Evolutionary conservation across 1,140 invertebrate genomes (phyloP), one percentile per base, ranked within the genome.

Genomic region (Sycobia sp.): DNA sequence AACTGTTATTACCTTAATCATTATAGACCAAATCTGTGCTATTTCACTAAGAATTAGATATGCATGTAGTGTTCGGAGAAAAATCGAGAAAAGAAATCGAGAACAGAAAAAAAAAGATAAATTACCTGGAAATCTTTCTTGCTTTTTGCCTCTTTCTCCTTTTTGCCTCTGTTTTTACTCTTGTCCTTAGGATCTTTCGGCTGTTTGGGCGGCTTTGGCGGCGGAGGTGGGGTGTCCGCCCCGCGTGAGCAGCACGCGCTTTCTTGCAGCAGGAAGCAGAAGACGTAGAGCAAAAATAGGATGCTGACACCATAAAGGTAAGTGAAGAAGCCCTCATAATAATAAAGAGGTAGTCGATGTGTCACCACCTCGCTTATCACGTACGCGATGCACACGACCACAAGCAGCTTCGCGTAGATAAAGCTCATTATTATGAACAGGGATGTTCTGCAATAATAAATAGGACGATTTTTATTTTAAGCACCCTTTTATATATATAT

Each of bases 271-370:
- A 99, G 86, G 85, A 97, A 98, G 82, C 94, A 93, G 85, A 97
- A 97, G 46, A 97, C 94, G 83, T 98, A 98, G 67, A 97, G 84
- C 69, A 98, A 87, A 85, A 98, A 98, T 65, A 97, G 82, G 75
- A 98, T 95, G 82, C 94, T 97, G 80, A 91, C 89, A 68, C 92
- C 91, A 82, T 98, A 98, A 44, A 99, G 86, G 82, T 97, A 99
- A 44, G 96, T 94, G 85, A 97, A 98, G 85, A 98, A 97, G 62
- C 92, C 93, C 89, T 99, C 94, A 84, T 96, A 95, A 73, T 90
- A 90, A 82, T 93, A 95, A 32, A 95, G 87, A 51, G 94, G 94
- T 62, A 96, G 85, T 79, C 91, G 92, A 80, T 95, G 91, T 56
- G 93, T 96, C 70, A 95, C 91, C 71, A 95, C 92, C 84, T 96